Evolutionary conservation across 2,888 invertebrate genomes (phyloP), one percentile per base, ranked within the genome.

Genomic region (Flexamia atlantica): DNA sequence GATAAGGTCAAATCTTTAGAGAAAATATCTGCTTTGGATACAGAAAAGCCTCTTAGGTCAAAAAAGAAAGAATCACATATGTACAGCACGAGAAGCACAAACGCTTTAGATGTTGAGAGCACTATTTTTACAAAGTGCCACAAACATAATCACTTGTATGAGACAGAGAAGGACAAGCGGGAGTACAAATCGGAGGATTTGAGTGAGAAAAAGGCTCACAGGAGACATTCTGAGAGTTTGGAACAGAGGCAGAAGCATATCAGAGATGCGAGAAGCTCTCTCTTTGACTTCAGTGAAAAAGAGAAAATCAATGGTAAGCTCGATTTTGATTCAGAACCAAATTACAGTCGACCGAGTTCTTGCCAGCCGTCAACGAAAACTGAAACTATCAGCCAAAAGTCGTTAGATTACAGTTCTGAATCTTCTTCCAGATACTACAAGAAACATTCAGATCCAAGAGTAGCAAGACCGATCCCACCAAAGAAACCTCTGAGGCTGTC

Each of bases 401-500:
- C 95, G 0, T 91, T 95, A 12, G 96, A 96, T 88, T 94, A 95
- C 76, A 85, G 85, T 82, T 86, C 87, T n/a, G 87, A 87, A 79
- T 86, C 85, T 20, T 87, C 86, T 10, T 74, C 85, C 10, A 83
- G 84, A 36, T 85, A 86, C 20, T 85, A 85, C 53, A 86, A 86
- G 57, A 87, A 86, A 82, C 84, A 86, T 68, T 85, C 85, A n/a
- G 92, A 92, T 80, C 89, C 88, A 10, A 84, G 82, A 82, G 93
- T 92, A 85, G 91, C 93, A 1, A 91, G 95, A 82, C 96, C 97
- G 0, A 94, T 95, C 17, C 97, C 97, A 4, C 97, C 97, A 25
- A 95, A 97, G 88, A 97, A 97, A 89, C 97, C 97, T 0, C 90
- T 97, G 76, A 92, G 97, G 12, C 90, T 97, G 57, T 97, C 97